Percentiles rank a stretch among this genome's conserved stretches.
Conservation (phyloP, 2,797 vertebrate species). For the Muscicapa striata region DNA sequence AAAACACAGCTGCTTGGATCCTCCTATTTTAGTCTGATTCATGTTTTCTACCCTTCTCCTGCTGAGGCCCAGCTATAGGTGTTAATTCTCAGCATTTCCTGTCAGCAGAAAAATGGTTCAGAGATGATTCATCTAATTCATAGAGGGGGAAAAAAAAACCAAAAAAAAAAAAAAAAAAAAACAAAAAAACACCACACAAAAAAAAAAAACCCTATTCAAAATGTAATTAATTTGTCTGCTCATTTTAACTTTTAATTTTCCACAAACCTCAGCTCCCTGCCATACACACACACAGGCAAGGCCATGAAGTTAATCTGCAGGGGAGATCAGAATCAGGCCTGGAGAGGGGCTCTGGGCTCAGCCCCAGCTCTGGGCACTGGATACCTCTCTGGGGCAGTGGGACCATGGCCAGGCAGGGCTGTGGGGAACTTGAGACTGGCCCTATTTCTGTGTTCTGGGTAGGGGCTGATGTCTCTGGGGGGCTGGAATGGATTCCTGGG, state of each 20-base stretch:
- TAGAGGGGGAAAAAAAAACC: accelerated
- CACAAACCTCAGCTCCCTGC: too few species aligned
- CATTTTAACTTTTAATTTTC: too few species aligned
- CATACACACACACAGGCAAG: neutral
- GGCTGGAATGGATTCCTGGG: neutral
- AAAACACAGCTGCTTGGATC: neutral
- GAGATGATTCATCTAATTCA: neutral
- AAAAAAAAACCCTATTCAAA: neutral
- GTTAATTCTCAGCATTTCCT: neutral
- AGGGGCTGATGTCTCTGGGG: neutral
- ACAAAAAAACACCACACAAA: neutral
- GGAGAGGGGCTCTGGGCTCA: neutral
- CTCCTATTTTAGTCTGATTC: neutral
- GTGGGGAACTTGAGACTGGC: neutral
- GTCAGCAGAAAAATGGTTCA: neutral
- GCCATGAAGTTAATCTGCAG: neutral
- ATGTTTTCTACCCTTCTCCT: neutral
- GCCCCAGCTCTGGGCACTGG: neutral
- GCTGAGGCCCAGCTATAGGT: neutral
- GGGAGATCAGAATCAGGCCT: neutral
- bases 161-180: too few species aligned
- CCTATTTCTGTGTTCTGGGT: neutral
- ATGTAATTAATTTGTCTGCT: too few species aligned
- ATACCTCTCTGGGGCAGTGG: neutral
- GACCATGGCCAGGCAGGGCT: neutral